A percentile compares a stretch with the other conserved stretches of the same genome.
Conservation (phyloP, 64 coral and sea anemone species). For the Platygyra sinensis region DNA sequence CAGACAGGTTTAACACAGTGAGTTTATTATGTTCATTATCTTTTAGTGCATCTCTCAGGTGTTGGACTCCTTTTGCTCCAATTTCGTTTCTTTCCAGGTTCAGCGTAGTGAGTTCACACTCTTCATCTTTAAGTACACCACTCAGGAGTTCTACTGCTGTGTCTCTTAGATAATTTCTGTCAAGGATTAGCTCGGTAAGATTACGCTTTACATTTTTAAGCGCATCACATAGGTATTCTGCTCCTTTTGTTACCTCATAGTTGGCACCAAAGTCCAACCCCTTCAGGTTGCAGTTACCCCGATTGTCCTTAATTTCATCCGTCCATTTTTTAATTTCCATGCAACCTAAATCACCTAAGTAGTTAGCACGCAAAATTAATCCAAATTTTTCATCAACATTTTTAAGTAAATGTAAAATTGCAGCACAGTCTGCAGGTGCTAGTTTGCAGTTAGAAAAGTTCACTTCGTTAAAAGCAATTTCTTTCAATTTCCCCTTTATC, state of each 20-base stretch:
- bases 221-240: neutral
- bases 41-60: neutral
- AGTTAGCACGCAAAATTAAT: neutral
- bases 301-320: too few relatives aligned
- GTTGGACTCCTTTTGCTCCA: too few relatives aligned
- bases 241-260: neutral
- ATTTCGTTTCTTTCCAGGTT: too few relatives aligned
- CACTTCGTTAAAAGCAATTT: conserved; percentile 6
- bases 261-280: neutral
- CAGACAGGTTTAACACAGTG: too few relatives aligned
- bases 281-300: neutral
- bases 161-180: neutral
- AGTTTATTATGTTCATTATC: too few relatives aligned
- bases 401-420: neutral
- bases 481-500: neutral
- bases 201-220: neutral
- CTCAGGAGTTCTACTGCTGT: neutral
- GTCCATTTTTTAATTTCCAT: neutral
- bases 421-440: neutral
- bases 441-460: neutral
- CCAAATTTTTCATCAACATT: neutral
- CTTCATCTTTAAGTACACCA: too few relatives aligned
- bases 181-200: neutral
- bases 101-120: too few relatives aligned
- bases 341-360: neutral